Base-by-base conservation (phyloP, 2,797 vertebrate species). In the Pangasius larnaudii region DNA sequence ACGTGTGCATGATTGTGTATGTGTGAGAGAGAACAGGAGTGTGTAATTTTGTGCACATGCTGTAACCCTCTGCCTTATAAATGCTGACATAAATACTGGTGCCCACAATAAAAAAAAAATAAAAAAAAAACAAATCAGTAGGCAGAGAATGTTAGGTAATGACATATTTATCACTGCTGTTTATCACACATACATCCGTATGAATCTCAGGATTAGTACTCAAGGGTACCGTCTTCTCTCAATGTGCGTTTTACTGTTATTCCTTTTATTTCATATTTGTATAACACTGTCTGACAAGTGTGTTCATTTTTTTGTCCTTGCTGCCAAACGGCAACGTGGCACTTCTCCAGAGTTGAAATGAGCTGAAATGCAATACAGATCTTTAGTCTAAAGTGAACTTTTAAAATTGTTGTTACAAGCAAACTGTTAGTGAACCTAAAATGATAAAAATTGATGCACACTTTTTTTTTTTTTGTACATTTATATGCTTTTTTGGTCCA, bases 371-470 rank as follows among this genome's bases (percentile, higher is more conserved):
- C 19, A 81, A 82, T 91, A 51, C 86, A 88, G 88, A 90, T 91
- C 36, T 74, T 74, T 24, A 42, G 39, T 74, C 22, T 87, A 58
- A 33, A 59, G 30, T 36, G 5, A n/a, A 33, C 78, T 81, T 16
- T 24, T 80, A 56, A 58, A 22, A 46, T 46, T 93, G 91, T 63
- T 84, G 91, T 61, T 92, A 90, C 93, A 89, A 89, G 86, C 88
- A n/a, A 27, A 46, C 71, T 39, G 69, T 9, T 39, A 9, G 36
- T 39, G 18, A 33, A 24, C 24, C 42, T 13, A n/a, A 33, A 78
- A 79, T 24, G 77, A 78, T n/a, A n/a, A n/a, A 56, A 33, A 78
- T 94, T 91, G 91, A 92, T 94, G 90, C 92, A 93, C 86, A 94
- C 93, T 92, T 92, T 91, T 92, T 42, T 6, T 42, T 65, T 49